These are phyloP conservation scores for Myathropa florea DNA, from an alignment of 2,888 invertebrate species.

Conservation along the genomic window DNA sequence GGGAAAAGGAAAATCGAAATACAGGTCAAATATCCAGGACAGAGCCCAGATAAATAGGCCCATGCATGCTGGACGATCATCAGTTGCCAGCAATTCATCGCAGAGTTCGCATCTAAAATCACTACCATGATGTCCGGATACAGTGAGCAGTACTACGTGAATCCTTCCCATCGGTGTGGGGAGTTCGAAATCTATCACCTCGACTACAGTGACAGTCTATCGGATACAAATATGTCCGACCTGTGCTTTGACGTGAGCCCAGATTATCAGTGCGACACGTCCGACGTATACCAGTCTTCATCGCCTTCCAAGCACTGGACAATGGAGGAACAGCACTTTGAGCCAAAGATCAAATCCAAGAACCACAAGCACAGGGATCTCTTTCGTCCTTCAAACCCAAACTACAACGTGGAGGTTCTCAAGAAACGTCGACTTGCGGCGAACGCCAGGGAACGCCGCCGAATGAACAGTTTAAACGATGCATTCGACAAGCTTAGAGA, in stretches of 20 bases:
- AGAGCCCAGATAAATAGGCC: conserved; percentile 54
- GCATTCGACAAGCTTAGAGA: conserved; percentile 87
- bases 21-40: conserved; percentile 55
- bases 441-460: conserved; percentile 87
- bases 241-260: conserved; percentile 60
- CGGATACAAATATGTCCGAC: conserved; percentile 70
- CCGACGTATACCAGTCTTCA: conserved; percentile 21
- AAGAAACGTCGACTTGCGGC: conserved; percentile 85
- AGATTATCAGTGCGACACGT: conserved; percentile 29
- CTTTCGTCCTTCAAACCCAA: conserved; percentile 13
- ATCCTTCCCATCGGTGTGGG: conserved; percentile 43
- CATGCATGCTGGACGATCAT: conserved; percentile 32
- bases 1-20: conserved; percentile 25
- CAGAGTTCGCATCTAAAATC: conserved; percentile 19
- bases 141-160: conserved; percentile 59
- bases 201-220: conserved; percentile 69
- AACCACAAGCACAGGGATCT: conserved; percentile 41
- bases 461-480: conserved; percentile 88
- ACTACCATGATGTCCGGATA: conserved; percentile 54
- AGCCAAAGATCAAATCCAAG: conserved; percentile 34
- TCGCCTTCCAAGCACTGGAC: conserved; percentile 8
- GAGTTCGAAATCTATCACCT: conserved; percentile 60
- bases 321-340: conserved; percentile 16
- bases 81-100: conserved; percentile 51
- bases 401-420: conserved; percentile 72